Evolutionary conservation across 1,140 invertebrate species (phyloP).

Genomic region (Eulimnadia texana): DNA sequence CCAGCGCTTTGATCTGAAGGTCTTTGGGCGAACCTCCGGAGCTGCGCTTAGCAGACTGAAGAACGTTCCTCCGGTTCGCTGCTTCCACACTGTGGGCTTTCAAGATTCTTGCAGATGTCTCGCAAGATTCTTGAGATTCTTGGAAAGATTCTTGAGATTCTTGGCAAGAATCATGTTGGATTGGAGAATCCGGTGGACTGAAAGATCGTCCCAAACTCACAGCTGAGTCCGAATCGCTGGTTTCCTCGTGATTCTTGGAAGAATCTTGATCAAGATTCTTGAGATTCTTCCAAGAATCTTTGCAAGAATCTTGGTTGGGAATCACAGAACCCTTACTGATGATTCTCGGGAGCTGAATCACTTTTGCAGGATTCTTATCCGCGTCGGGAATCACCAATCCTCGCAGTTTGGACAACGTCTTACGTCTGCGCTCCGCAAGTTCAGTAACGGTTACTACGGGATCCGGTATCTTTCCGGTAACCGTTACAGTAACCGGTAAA

Average conservation of each 20-base stretch:
- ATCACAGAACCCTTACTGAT: constrained; percentile 43
- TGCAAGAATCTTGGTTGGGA: background rate
- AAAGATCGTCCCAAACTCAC: constrained; percentile 55
- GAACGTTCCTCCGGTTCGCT: constrained; percentile 68
- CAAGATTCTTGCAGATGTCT: constrained; percentile 36
- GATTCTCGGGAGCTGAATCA: constrained; percentile 61
- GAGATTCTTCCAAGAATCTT: background rate
- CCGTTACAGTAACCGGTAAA: background rate
- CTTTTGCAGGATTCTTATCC: constrained; percentile 32
- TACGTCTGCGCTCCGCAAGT: constrained; percentile 59
- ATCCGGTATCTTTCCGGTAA: background rate
- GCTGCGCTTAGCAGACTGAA: constrained; percentile 68
- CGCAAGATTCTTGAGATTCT: background rate
- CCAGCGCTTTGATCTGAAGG: too few relatives aligned
- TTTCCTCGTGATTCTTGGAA: constrained; percentile 20
- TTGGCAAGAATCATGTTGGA: too few relatives aligned
- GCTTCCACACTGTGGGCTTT: constrained; percentile 63
- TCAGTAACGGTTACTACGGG: constrained; percentile 28
- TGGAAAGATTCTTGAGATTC: constrained; percentile 24
- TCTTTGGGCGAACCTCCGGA: too few relatives aligned
- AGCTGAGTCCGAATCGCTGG: constrained; percentile 41
- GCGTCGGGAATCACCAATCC: constrained; percentile 72
- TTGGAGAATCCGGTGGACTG: constrained; percentile 34
- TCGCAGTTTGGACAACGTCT: constrained; percentile 63
- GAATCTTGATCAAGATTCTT: background rate